Percentiles rank a stretch among this genome's conserved stretches.
These are phyloP conservation scores for Papilio protenor DNA, from an alignment of 2,888 invertebrate species.

Conservation along the genomic window DNA sequence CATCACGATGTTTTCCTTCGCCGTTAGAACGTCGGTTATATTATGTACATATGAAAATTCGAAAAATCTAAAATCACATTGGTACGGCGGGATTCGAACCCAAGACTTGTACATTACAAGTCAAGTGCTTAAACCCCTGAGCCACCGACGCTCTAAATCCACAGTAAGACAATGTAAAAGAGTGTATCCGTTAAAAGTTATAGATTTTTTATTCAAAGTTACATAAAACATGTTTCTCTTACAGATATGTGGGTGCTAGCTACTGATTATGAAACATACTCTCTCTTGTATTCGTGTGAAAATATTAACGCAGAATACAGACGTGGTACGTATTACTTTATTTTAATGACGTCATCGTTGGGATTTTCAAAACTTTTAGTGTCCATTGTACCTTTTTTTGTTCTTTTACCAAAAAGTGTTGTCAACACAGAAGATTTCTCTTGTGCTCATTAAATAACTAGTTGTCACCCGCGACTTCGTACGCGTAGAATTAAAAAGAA, in stretches of 20 bases:
- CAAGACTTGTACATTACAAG: too few relatives aligned
- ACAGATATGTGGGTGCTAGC: slow-evolving; percentile 70
- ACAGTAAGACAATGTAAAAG: too few relatives aligned
- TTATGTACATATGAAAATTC: too few relatives aligned
- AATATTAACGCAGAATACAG: slow-evolving; percentile 62
- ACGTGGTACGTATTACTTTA: slow-evolving; percentile 57
- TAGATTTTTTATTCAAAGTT: background rate
- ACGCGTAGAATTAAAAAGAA: too few relatives aligned
- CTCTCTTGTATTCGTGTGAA: slow-evolving; percentile 71
- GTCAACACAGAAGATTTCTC: background rate
- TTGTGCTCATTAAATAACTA: background rate
- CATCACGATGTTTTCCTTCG: too few relatives aligned
- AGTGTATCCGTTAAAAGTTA: too few relatives aligned
- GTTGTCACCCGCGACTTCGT: too few relatives aligned
- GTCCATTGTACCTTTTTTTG: background rate
- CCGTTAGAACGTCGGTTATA: too few relatives aligned
- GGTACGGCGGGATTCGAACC: too few relatives aligned
- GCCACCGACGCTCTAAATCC: too few relatives aligned
- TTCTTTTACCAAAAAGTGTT: background rate
- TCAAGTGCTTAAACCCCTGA: too few relatives aligned
- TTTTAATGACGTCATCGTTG: background rate
- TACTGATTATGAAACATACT: slow-evolving; percentile 70
- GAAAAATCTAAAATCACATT: too few relatives aligned
- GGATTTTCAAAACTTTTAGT: background rate
- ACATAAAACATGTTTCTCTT: slow-evolving; percentile 45